Conservation (phyloP, 2,797 vertebrate genomes). For the Lepilemur ruficaudatus region DNA sequence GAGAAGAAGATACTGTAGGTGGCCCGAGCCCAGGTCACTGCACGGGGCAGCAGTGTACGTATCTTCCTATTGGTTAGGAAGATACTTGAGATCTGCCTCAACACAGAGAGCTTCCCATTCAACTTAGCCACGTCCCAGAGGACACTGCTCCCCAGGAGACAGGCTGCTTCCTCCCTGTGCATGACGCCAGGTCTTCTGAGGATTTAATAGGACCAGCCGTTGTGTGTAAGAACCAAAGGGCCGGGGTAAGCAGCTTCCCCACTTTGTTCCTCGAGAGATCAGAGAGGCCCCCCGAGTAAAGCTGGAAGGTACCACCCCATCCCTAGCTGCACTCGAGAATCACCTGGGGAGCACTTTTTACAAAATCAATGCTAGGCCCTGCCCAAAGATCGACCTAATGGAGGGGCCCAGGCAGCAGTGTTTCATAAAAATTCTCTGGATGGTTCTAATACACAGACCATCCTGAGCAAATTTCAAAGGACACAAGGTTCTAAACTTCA, state of each 20-base stretch:
- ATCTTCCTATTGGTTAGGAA: not conserved
- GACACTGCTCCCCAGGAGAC: not conserved
- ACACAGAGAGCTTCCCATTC: not conserved
- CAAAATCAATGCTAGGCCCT: too few species aligned
- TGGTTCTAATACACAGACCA: not conserved
- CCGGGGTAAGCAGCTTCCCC: not conserved
- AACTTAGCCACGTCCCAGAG: not conserved
- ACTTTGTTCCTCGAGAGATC: too few species aligned
- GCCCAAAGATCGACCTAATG: not conserved
- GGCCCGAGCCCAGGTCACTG: not conserved
- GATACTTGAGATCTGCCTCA: not conserved
- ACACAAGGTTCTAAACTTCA: not conserved
- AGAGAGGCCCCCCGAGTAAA: not conserved
- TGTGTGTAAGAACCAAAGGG: not conserved
- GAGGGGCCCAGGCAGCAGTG: not conserved
- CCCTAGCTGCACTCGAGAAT: not conserved
- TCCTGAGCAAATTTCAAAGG: not conserved
- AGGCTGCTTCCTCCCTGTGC: not conserved
- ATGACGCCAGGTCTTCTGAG: not conserved
- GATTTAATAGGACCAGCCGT: not conserved
- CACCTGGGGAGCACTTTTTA: not conserved
- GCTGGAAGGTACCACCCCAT: too few species aligned
- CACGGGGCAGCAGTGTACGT: not conserved
- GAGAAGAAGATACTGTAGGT: rapidly evolving
- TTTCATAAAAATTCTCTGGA: not conserved